A percentile compares a stretch with the other conserved stretches of the same genome.
Conservation (phyloP, 2,888 invertebrate species). For the Macrophya annulata region DNA sequence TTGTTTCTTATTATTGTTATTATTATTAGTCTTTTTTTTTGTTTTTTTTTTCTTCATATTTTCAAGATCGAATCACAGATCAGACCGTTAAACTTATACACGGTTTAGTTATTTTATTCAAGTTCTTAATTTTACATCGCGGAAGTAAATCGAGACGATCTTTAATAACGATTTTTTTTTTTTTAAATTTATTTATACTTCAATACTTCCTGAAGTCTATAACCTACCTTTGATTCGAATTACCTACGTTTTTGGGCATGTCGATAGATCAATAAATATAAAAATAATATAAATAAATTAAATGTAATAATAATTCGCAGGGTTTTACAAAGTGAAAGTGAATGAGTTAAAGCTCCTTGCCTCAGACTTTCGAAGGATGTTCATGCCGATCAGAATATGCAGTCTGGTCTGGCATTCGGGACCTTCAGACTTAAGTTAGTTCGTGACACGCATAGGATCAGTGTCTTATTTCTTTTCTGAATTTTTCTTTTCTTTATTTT, state of each 20-base stretch:
- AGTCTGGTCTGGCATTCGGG: background rate
- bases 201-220: background rate
- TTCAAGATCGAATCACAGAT: background rate
- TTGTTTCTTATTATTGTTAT: background rate
- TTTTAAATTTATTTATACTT: too few relatives aligned
- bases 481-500: background rate
- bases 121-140: background rate
- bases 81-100: background rate
- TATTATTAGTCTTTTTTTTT: background rate
- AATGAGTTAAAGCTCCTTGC: background rate
- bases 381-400: background rate
- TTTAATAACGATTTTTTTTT: background rate
- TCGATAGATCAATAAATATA: background rate
- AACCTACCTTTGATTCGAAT: background rate
- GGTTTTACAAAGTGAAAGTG: slow-evolving; percentile 11
- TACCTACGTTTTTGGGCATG: too few relatives aligned
- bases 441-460: slow-evolving; percentile 11
- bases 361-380: slow-evolving; percentile 15
- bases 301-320: background rate
- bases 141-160: slow-evolving; percentile 8
- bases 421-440: background rate
- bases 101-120: background rate
- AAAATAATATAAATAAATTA: background rate
- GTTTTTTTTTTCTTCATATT: background rate
- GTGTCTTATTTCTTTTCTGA: background rate